Base-by-base conservation (phyloP, 2,113 vertebrate genomes). In the Cisticola juncidis region DNA sequence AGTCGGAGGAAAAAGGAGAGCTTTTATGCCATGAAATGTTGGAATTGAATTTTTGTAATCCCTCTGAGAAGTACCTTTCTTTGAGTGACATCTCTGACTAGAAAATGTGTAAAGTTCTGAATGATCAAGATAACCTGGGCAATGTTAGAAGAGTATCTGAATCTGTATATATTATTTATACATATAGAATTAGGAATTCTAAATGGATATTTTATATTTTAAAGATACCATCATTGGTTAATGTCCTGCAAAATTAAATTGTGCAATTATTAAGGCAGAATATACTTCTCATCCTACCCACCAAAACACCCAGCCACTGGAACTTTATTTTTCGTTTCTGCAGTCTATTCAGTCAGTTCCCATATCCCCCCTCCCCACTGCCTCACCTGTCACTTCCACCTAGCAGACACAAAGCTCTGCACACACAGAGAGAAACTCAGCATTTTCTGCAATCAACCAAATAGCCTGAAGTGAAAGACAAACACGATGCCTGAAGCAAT, bases 401-500 rank as follows among this genome's bases (percentile, higher is more conserved):
- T 88, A 88, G 38, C 61, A 92, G 78, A 51, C 28, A 47, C 45
- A 78, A 40, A 81, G 68, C 66, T 60, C 90, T 84, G 45, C 77
- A 73, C 53, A 87, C 0, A 85, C 81, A 21, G 57, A 62, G 38
- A 81, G 81, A 96, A 94, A 91, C 62, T 87, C 73, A 62, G 66
- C 54, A 72, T 96, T 95, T 94, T 90, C 86, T 24, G 5, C 74
- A 74, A 85, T 88, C 94, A 96, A 60, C 83, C 74, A 95, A 96
- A 97, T 92, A 96, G 90, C 94, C 92, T 96, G 94, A 97, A 98
- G 94, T 95, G 79, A 96, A 97, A 97, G 95, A 93, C 91, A 97
- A 97, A 97, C 97, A 98, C 4, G 72, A 90, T 33, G 97, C 97
- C 97, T 97, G 89, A 90, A 97, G 97, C 97, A 86, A 92, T 93